Evolutionary conservation across 2,113 vertebrate species (phyloP), one percentile per base, ranked within the genome.

Genomic region (Penelope pileata): DNA sequence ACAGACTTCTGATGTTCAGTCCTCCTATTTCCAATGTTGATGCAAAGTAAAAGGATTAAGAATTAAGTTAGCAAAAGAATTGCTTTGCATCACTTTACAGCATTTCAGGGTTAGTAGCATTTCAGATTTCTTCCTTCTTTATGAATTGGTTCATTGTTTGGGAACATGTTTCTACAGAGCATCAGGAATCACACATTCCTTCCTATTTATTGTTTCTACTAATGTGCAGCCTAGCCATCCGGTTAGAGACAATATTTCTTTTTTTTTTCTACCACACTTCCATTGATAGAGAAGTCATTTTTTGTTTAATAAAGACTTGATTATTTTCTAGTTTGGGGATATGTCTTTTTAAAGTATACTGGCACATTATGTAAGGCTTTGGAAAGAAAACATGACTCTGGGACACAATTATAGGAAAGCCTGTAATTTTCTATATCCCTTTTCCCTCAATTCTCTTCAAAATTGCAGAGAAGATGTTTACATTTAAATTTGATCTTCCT

Each of bases 351-450:
- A 81, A 87, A 90, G 54, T 40, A 32, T 10, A 76, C 59, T 59
- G 59, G 45, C 45, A 77, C 10, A 1, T 62, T 56, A 70, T 51
- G 29, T 27, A 73, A 66, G n/a, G 40, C 27, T 83, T 86, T 60
- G 42, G 73, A 90, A 90, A 87, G 73, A 56, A 91, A 94, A 84
- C 42, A 48, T 53, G 76, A 62, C 69, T 73, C 69, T 48, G 54
- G 94, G 74, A 92, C n/a, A 68, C 51, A 68, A 17, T 74, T 94
- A 84, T 84, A 72, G 54, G 50, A 58, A 88, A 90, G 48, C 38
- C 74, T 94, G 38, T 87, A 84, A 77, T 94, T 92, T 95, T 74
- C 69, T 92, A 34, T 36, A 82, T 59, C 69, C 78, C 9, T 91
- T 95, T 77, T 92, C 64, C 78, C 58, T 67, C 38, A 38, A 73